Evolutionary conservation across 2,888 invertebrate species (phyloP).

Genomic region (Cephus sareptanus): DNA sequence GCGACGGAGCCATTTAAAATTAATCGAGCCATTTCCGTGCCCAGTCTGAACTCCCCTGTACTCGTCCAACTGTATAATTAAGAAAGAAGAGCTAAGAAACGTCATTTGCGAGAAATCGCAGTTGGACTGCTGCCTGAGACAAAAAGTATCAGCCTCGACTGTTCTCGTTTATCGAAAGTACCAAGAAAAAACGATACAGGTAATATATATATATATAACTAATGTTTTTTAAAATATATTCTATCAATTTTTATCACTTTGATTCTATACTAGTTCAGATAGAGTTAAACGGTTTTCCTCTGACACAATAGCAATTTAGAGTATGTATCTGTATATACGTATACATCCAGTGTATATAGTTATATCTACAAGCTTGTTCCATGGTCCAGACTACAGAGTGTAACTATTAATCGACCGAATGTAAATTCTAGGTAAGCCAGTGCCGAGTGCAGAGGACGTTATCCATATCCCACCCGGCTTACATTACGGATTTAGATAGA

Average conservation of each 20-base stretch:
- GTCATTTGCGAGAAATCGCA: not conserved
- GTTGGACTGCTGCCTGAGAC: not conserved
- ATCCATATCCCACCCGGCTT: not conserved
- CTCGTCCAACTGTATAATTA: not conserved
- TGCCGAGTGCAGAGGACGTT: constrained; percentile 2
- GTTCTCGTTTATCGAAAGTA: not conserved
- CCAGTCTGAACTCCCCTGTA: not conserved
- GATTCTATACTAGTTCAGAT: not conserved
- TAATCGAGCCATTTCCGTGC: not conserved
- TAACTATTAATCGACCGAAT: constrained; percentile 1
- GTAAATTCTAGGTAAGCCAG: constrained; percentile 4
- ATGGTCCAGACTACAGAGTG: not conserved
- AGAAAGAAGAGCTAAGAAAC: not conserved
- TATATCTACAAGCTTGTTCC: not conserved
- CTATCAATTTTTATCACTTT: not conserved
- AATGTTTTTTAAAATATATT: no score
- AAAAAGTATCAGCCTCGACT: not conserved
- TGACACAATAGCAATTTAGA: not conserved
- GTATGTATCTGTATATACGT: not conserved
- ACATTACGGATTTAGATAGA: constrained; percentile 3
- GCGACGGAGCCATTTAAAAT: not conserved
- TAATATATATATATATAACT: not conserved
- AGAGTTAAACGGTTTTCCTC: not conserved
- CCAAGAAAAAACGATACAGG: not conserved
- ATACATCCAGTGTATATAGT: not conserved